Evolutionary conservation across 1,140 invertebrate genomes (phyloP).

Genomic region (Heterodera schachtii): DNA sequence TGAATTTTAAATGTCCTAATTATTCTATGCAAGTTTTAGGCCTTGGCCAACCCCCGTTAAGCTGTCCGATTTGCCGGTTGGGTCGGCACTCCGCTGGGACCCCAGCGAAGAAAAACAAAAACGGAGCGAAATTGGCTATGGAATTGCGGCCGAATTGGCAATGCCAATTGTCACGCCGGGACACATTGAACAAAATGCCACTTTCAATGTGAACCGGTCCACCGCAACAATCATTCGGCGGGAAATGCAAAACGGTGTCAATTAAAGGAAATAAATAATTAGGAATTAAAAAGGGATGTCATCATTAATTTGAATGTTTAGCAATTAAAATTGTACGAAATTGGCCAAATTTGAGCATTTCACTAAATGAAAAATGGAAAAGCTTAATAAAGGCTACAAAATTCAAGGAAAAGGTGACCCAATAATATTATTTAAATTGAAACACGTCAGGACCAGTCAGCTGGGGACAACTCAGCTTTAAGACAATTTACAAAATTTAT

Average conservation of each 20-base stretch:
- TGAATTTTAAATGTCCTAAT: neutral
- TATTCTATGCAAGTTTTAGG: neutral
- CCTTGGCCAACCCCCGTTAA: conserved; percentile 2
- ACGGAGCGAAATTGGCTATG: neutral
- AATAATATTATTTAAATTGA: no score
- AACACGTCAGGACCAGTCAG: no score
- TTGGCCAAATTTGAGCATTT: neutral
- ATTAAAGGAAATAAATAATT: neutral
- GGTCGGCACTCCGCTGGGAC: neutral
- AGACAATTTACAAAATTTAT: no score
- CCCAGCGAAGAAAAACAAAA: neutral
- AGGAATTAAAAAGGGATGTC: neutral
- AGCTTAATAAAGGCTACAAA: neutral
- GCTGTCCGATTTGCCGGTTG: conserved; percentile 4
- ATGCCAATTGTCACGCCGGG: conserved; percentile 21
- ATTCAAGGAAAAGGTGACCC: neutral
- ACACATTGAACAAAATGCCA: conserved; percentile 8
- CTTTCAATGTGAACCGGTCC: conserved; percentile 1
- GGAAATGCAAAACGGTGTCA: neutral
- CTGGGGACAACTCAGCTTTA: no score
- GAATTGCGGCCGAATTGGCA: conserved; percentile 7
- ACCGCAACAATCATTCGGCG: neutral
- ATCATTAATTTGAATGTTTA: neutral
- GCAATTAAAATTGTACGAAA: neutral
- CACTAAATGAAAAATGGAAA: neutral